Percentiles rank a stretch among this genome's conserved stretches.
These are phyloP conservation scores for Parapristionchus giblindavisi DNA, from an alignment of 2,888 invertebrate species.

Conservation along the genomic window DNA sequence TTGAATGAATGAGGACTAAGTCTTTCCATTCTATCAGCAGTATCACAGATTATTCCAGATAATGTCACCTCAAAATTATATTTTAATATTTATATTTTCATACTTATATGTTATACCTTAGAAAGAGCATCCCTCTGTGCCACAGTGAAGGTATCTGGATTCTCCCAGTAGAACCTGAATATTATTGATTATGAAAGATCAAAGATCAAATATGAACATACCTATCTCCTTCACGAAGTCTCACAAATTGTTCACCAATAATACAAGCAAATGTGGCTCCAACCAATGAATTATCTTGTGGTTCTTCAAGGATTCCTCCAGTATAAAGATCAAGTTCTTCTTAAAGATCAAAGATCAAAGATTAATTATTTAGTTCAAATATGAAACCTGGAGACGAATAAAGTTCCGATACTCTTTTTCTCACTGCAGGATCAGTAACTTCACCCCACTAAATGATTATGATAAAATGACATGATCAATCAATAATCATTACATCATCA, in stretches of 20 bases:
- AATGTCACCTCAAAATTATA: constrained; percentile 39
- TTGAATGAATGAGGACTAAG: constrained; percentile 48
- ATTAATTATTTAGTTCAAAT: too few species aligned
- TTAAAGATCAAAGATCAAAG: not conserved
- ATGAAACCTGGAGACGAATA: constrained; percentile 34
- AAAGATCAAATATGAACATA: constrained; percentile 45
- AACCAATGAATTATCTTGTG: constrained; percentile 70
- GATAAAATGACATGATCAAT: not conserved
- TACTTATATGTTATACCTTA: constrained; percentile 25
- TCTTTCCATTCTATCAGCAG: constrained; percentile 52
- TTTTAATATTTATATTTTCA: not conserved
- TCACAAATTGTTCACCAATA: constrained; percentile 72
- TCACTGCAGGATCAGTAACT: constrained; percentile 59
- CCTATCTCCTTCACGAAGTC: constrained; percentile 73
- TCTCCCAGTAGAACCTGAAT: constrained; percentile 60
- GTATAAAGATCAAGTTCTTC: constrained; percentile 72
- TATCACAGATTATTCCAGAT: constrained; percentile 52
- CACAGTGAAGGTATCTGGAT: constrained; percentile 57
- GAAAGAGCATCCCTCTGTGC: constrained; percentile 53
- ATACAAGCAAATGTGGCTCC: constrained; percentile 73
- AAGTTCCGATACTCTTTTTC: constrained; percentile 58
- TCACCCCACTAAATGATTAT: constrained; percentile 61
- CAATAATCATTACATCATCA: constrained; percentile 67
- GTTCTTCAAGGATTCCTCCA: constrained; percentile 73
- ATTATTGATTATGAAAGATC: not conserved